Conservation (phyloP, 1,140 invertebrate genomes). For the Cephus cinctus region DNA sequence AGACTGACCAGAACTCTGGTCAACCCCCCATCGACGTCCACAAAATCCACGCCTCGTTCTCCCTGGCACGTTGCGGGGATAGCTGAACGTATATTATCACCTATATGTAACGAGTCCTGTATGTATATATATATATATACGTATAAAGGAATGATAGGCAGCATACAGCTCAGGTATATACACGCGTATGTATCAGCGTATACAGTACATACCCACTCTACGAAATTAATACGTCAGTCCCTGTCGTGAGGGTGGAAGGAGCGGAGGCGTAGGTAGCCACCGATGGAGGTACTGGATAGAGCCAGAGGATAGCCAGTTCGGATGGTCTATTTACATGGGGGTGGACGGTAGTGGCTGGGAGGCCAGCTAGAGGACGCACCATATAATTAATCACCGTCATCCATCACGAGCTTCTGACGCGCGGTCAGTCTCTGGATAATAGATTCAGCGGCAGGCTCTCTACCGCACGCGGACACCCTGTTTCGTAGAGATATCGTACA, state of each 20-base stretch:
- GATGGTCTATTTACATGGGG: conserved; percentile 30
- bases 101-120: too few species aligned
- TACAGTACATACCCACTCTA: conserved; percentile 27
- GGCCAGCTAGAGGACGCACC: conserved; percentile 19
- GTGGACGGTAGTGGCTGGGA: conserved; percentile 17
- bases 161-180: too few species aligned
- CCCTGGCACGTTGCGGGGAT: conserved; percentile 22
- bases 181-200: conserved; percentile 15
- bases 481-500: too few species aligned
- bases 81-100: too few species aligned
- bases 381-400: conserved; percentile 52
- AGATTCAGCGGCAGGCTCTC: conserved; percentile 21
- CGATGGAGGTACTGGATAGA: conserved; percentile 19
- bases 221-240: conserved; percentile 40
- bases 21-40: conserved; percentile 8
- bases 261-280: neutral
- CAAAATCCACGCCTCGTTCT: conserved; percentile 27
- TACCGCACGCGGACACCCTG: too few species aligned
- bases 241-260: conserved; percentile 19
- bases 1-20: neutral
- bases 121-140: neutral
- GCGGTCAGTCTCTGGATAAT: conserved; percentile 40
- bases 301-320: too few species aligned
- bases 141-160: neutral
- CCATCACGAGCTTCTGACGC: conserved; percentile 38